Conservation (phyloP, 2,113 vertebrate genomes). For the Muntiacus reevesi region DNA sequence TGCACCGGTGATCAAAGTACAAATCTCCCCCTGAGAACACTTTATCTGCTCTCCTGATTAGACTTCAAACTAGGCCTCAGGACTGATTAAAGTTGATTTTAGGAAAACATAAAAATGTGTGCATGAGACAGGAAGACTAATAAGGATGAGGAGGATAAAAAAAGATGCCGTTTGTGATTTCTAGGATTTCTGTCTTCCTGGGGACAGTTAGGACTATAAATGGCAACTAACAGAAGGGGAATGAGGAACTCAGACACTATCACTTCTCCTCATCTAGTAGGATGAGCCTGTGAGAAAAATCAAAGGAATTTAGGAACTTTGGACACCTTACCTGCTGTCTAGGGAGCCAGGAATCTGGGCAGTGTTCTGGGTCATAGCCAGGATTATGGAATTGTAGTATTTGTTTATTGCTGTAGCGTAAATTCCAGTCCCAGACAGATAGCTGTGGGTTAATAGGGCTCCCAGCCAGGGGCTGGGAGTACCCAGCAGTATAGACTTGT, state of each 20-base stretch:
- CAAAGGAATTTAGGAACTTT: neutral
- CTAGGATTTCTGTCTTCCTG: neutral
- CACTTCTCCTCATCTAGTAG: neutral
- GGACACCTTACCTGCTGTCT: slow-evolving; percentile 80
- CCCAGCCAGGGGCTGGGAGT: neutral
- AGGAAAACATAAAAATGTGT: neutral
- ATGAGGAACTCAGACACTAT: neutral
- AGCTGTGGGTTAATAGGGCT: slow-evolving; percentile 26
- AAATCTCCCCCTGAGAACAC: neutral
- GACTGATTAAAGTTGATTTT: slow-evolving; percentile 10
- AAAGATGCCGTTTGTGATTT: neutral
- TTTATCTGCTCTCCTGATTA: neutral
- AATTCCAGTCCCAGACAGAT: slow-evolving; percentile 90
- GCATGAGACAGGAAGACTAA: neutral
- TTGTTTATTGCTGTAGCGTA: slow-evolving; percentile 85
- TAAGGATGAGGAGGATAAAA: neutral
- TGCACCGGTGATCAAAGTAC: slow-evolving; percentile 84
- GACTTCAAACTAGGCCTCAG: neutral
- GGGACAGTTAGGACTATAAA: neutral
- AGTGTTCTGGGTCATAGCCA: slow-evolving; percentile 44
- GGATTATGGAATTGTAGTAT: slow-evolving; percentile 86
- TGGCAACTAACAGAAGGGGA: neutral
- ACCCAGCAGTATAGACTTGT: slow-evolving; percentile 86
- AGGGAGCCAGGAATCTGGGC: slow-evolving; percentile 77
- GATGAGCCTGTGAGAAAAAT: neutral